Conservation (phyloP, 2,113 vertebrate genomes). For the Taxidea taxus region DNA sequence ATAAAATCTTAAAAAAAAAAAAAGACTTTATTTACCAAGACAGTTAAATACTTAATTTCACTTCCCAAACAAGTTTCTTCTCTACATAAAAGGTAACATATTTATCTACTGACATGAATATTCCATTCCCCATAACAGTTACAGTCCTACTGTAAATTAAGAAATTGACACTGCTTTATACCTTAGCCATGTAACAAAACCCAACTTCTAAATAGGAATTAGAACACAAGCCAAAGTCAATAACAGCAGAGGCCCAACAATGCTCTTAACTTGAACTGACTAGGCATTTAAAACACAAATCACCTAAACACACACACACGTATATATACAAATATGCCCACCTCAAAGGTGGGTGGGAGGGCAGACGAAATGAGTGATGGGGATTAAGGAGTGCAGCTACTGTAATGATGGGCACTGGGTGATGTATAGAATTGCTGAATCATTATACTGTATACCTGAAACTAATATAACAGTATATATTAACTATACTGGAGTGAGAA, state of each 20-base stretch:
- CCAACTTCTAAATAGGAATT: background rate
- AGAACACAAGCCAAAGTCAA: background rate
- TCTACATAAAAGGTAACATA: background rate
- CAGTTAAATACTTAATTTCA: constrained; percentile 29
- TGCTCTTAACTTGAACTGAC: background rate
- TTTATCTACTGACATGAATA: constrained; percentile 16
- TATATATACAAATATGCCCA: background rate
- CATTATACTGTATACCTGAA: background rate
- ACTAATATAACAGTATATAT: background rate
- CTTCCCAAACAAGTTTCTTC: constrained; percentile 38
- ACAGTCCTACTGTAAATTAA: background rate
- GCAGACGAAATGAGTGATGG: background rate
- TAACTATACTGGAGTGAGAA: background rate
- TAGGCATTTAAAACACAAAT: constrained; percentile 21
- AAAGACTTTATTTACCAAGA: background rate
- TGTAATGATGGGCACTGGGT: background rate
- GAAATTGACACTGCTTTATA: constrained; percentile 8
- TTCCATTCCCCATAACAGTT: background rate
- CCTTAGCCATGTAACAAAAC: background rate
- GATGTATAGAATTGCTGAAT: background rate
- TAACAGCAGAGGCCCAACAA: background rate
- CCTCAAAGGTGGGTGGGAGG: background rate
- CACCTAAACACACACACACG: background rate
- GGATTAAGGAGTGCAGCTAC: background rate
- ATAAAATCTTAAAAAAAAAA: too few relatives aligned